Evolutionary conservation across 2,888 invertebrate species (phyloP).

Genomic region (Spodoptera picta): DNA sequence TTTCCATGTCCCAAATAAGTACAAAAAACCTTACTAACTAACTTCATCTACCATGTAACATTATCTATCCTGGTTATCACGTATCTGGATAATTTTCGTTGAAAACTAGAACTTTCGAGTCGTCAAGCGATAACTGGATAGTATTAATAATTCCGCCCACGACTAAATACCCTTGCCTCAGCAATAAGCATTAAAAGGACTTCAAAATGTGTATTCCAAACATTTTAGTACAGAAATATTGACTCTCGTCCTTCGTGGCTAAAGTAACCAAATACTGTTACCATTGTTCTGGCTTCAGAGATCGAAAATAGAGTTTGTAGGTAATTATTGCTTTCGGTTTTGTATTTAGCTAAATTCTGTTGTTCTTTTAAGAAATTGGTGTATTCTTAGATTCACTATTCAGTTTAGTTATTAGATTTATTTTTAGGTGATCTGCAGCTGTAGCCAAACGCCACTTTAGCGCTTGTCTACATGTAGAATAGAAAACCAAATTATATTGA

Average conservation of each 20-base stretch:
- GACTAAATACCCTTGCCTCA: conserved; percentile 2
- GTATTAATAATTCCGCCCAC: conserved; percentile 3
- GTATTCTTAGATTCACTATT: too few species aligned
- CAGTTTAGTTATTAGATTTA: too few species aligned
- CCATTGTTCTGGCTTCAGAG: background rate
- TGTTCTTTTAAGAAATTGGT: too few species aligned
- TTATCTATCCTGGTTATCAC: background rate
- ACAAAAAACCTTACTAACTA: too few species aligned
- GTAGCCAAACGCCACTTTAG: too few species aligned
- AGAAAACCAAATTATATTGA: too few species aligned
- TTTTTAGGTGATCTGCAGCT: too few species aligned
- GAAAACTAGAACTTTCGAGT: background rate
- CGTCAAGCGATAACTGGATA: background rate
- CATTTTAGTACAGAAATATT: conserved; percentile 11
- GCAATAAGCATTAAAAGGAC: background rate
- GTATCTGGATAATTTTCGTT: background rate
- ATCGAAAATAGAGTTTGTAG: background rate
- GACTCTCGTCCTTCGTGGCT: background rate
- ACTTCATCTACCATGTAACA: background rate
- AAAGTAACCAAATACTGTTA: background rate
- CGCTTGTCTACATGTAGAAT: too few species aligned
- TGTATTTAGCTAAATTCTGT: too few species aligned
- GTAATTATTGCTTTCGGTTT: background rate
- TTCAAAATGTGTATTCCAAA: conserved; percentile 13
- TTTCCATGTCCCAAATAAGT: too few species aligned